These are phyloP conservation scores for Alligator mississippiensis DNA, from an alignment of 2,113 vertebrate species.

Conservation along the genomic window DNA sequence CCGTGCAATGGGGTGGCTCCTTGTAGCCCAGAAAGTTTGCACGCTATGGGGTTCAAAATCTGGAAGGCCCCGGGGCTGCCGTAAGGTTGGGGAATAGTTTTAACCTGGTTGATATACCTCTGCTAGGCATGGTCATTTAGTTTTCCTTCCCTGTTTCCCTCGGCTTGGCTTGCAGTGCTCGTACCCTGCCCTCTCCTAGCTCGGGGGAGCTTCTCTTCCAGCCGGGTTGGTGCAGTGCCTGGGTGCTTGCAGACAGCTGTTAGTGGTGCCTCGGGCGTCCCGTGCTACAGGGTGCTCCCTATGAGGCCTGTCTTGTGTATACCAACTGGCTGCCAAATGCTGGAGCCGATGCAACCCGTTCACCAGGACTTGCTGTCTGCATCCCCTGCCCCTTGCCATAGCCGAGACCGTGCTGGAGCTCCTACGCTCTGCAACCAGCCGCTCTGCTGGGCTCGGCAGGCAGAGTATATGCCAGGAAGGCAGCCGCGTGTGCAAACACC, in stretches of 20 bases:
- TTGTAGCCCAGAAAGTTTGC: background rate
- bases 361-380: background rate
- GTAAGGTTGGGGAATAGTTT: background rate
- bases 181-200: background rate
- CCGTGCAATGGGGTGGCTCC: background rate
- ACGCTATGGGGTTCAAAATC: no score
- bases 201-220: background rate
- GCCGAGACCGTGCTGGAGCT: background rate
- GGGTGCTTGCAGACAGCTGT: background rate
- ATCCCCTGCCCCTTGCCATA: background rate
- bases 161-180: background rate
- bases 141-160: conserved; percentile 1
- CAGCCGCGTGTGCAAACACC: background rate
- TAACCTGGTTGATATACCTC: background rate
- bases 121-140: background rate
- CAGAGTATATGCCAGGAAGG: accelerated
- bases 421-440: accelerated
- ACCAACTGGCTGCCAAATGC: background rate
- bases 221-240: background rate
- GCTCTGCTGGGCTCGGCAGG: background rate
- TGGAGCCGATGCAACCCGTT: background rate
- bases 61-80: accelerated
- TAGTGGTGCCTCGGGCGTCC: background rate
- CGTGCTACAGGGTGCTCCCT: background rate
- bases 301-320: background rate